phyloP scores from a whole-genome alignment of 2,113 vertebrate genomes.

The Cochlearius cochlearius region DNA sequence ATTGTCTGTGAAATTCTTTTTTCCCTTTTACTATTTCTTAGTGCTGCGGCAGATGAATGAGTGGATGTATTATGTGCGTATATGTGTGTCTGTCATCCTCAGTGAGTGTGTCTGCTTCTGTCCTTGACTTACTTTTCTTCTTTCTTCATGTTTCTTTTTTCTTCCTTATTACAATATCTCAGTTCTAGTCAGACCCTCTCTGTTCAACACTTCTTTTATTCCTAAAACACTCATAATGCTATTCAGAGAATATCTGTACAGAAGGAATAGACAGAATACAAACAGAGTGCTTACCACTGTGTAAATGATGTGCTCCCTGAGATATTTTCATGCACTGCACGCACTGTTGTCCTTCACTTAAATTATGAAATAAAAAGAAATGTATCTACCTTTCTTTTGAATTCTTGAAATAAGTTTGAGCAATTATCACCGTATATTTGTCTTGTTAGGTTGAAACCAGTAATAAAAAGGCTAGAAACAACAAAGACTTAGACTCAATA shows the following conservation, averaged over 20 bases:
- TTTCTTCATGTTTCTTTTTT: conserved; percentile 65
- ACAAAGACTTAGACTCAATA: conserved; percentile 40
- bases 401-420: conserved; percentile 68
- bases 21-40: conserved; percentile 44
- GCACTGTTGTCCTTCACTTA: conserved; percentile 68
- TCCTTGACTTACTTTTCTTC: conserved; percentile 78
- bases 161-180: conserved; percentile 71
- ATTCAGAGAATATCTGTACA: conserved; percentile 71
- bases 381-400: conserved; percentile 65
- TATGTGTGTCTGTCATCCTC: conserved; percentile 49
- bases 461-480: conserved; percentile 47
- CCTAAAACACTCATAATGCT: conserved; percentile 73
- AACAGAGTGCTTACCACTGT: conserved; percentile 44
- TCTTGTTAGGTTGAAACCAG: conserved; percentile 58
- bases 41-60: conserved; percentile 39
- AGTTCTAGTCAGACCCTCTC: conserved; percentile 73
- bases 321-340: conserved; percentile 43
- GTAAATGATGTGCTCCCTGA: conserved; percentile 55
- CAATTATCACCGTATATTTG: conserved; percentile 60
- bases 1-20: conserved; percentile 70
- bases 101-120: conserved; percentile 65
- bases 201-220: conserved; percentile 74
- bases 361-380: conserved; percentile 69
- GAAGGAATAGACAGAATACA: conserved; percentile 61
- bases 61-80: conserved; percentile 66